Base-by-base conservation (phyloP, 2,888 invertebrate genomes). In the Hirtodrosophila duncani region DNA sequence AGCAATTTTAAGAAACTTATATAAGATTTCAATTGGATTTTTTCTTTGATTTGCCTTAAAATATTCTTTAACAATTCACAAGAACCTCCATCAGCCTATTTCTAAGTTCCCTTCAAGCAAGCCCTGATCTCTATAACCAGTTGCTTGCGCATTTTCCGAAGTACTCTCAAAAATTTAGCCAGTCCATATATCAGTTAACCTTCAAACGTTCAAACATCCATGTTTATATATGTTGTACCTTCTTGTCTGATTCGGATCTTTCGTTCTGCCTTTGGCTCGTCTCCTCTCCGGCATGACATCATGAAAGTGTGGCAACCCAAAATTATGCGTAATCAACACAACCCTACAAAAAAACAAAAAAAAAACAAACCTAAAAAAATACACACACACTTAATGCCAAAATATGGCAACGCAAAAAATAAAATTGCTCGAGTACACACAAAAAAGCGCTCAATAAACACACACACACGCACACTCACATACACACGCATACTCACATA, bases 291-390 rank as follows among this genome's bases (percentile, higher is more conserved):
- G 51, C 51, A 78, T 72, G 78, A 72, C 78, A 78, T 78, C 78
- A 72, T 64, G 41, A 62, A n/a, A n/a, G n/a, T n/a, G 60, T 50
- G 56, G 56, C 56, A 52, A 50, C n/a, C 61, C 17, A 59, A 74
- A 74, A 72, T 62, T 60, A 78, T 72, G 74, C 71, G 78, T 72
- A 72, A 72, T 72, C 71, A 70, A 31, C 57, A 57, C 64, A 58
- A 74, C 56, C 48, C 67, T 51, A 69, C 63, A 55, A 63, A 2
- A 20, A 46, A 30, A n/a, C 9, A 16, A 9, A 14, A 10, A 14
- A 31, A 9, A 16, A 7, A 3, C 4, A 10, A 24, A 24, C 24
- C 24, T 3, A 24, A 24, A 9, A 7, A 10, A 24, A 24, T 1
- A 7, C 21, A n/a, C 0, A 9, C 31, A 57, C 58, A 59, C 64